Percentiles rank a stretch among this genome's conserved stretches.
These are phyloP conservation scores for silkworm (Bombyx mori) DNA, from an alignment of 1,140 invertebrate genomes.

Conservation along the genomic window ASM3026992v2 NC_085119.1:8097001-8097500, in stretches of 20 bases:
- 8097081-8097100: too few species aligned
- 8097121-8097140: too few species aligned
- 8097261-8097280: slow-evolving; percentile 50
- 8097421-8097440: neutral
- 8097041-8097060: too few species aligned
- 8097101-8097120: too few species aligned
- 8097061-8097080: too few species aligned
- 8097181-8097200: slow-evolving; percentile 1
- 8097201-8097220: neutral
- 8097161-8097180: too few species aligned
- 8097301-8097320: slow-evolving; percentile 66
- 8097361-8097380: slow-evolving; percentile 53
- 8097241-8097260: slow-evolving; percentile 62
- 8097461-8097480: slow-evolving; percentile 16
- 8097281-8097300: slow-evolving; percentile 51
- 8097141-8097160: too few species aligned
- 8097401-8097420: slow-evolving; percentile 11
- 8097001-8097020: too few species aligned
- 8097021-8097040: too few species aligned
- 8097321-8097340: slow-evolving; percentile 62
- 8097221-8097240: slow-evolving; percentile 20
- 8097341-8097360: slow-evolving; percentile 58
- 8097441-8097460: slow-evolving; percentile 15
- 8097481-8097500: slow-evolving; percentile 48
- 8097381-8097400: slow-evolving; percentile 4